phyloP scores from a whole-genome alignment of 2,113 vertebrate species.

The Spilogale gracilis region DNA sequence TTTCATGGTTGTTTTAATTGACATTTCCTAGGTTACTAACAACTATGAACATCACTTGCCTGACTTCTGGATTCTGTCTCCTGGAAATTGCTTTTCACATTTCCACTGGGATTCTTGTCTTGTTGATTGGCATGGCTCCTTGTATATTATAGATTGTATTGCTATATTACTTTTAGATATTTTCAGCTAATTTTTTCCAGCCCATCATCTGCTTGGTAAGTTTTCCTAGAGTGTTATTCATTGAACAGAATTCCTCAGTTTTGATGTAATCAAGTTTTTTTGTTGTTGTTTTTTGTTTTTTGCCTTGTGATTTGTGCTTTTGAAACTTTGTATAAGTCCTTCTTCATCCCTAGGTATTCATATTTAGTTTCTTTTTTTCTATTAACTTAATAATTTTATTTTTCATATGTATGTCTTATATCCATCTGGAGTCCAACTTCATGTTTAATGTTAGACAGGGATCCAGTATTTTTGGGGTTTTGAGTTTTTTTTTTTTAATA shows the following conservation, averaged over 20 bases:
- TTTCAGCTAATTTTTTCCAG: not conserved
- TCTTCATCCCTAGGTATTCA: not conserved
- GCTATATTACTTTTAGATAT: not conserved
- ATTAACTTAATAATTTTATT: not conserved
- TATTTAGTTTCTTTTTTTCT: not conserved
- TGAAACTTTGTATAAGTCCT: not conserved
- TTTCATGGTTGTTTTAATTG: not conserved
- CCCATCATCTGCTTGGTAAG: not conserved
- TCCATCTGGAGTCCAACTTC: not conserved
- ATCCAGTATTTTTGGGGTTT: not conserved
- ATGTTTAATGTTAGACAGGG: not conserved
- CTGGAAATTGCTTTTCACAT: not conserved
- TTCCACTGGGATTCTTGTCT: not conserved
- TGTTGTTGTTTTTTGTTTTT: not conserved
- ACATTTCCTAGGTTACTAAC: not conserved
- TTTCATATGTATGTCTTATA: not conserved
- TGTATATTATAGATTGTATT: rapidly evolving
- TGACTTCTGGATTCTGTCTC: not conserved
- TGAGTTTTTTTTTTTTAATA: not conserved
- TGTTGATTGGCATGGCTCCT: not conserved
- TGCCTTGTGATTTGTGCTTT: not conserved
- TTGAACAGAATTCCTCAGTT: not conserved
- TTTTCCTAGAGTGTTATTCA: not conserved
- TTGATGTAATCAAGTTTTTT: not conserved
- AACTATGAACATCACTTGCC: not conserved